Evolutionary conservation across 2,113 vertebrate species (phyloP).

Genomic region (Tragelaphus strepsiceros): DNA sequence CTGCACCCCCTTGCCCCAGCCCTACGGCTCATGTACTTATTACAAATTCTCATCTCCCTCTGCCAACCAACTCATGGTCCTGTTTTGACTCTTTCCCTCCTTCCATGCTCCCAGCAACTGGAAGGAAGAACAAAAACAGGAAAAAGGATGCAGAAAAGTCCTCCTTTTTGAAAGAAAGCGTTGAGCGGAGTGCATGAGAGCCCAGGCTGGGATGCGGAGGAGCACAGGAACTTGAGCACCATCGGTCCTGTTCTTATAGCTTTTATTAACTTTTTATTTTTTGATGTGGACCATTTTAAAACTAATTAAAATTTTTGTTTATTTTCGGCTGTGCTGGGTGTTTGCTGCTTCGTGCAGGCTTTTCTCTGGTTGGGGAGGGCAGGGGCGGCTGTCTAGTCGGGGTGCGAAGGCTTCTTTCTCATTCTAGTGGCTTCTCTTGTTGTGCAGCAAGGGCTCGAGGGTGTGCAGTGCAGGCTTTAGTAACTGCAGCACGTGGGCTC

Average conservation of each 20-base stretch:
- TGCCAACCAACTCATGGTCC: background rate
- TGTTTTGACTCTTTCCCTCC: background rate
- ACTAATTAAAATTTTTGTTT: background rate
- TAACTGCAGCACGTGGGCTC: background rate
- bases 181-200: background rate
- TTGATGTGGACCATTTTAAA: background rate
- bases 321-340: background rate
- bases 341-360: background rate
- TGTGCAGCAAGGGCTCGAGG: background rate
- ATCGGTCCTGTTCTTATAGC: background rate
- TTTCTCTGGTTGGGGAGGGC: background rate
- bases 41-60: background rate
- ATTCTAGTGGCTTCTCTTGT: background rate
- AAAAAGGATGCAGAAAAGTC: background rate
- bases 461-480: background rate
- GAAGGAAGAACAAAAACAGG: background rate
- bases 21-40: rapidly evolving
- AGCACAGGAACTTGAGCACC: no score
- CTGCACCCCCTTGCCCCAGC: background rate
- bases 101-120: background rate
- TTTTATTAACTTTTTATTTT: background rate
- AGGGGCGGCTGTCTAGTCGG: background rate
- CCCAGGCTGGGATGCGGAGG: background rate
- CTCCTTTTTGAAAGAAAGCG: background rate
- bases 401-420: background rate